phyloP scores from a whole-genome alignment of 2,113 vertebrate genomes.

The Oostethus manadensis region DNA sequence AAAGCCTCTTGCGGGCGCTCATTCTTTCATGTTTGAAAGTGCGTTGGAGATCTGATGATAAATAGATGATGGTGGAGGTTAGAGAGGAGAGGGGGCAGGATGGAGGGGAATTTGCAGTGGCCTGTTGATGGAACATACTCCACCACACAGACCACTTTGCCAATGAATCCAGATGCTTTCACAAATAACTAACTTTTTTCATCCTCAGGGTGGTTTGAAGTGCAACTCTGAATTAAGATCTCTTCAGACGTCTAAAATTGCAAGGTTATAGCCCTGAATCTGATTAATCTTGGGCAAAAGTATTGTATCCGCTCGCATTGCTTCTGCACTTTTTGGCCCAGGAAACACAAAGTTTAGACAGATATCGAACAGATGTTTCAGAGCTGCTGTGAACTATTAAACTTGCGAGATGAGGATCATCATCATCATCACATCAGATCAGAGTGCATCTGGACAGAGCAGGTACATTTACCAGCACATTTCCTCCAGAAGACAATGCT shows the following conservation, averaged over 20 bases:
- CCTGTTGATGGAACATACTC: conserved; percentile 48
- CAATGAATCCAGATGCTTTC: conserved; percentile 73
- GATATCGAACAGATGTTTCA: conserved; percentile 68
- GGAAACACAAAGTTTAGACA: conserved; percentile 44
- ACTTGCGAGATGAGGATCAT: conserved; percentile 43
- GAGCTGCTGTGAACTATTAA: conserved; percentile 46
- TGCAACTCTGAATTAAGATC: conserved; percentile 63
- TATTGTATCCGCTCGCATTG: conserved; percentile 40
- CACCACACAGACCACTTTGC: conserved; percentile 36
- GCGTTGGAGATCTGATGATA: conserved; percentile 78
- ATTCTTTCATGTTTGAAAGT: conserved; percentile 81
- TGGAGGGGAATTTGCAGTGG: conserved; percentile 26
- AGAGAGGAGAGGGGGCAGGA: conserved; percentile 34
- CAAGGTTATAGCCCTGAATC: conserved; percentile 62
- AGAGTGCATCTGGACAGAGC: conserved; percentile 29
- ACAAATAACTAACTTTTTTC: conserved; percentile 72
- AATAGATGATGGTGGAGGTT: conserved; percentile 72
- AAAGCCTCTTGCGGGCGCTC: conserved; percentile 72
- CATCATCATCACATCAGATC: conserved; percentile 33
- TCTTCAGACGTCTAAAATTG: conserved; percentile 63
- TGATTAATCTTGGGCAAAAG: conserved; percentile 61
- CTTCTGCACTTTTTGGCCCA: conserved; percentile 43
- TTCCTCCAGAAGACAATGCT: conserved; percentile 24
- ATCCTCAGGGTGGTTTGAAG: conserved; percentile 55
- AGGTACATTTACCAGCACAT: conserved; percentile 49